These are phyloP conservation scores for Epicauta chinensis DNA, from an alignment of 1,140 invertebrate genomes.

Conservation along the genomic window DNA sequence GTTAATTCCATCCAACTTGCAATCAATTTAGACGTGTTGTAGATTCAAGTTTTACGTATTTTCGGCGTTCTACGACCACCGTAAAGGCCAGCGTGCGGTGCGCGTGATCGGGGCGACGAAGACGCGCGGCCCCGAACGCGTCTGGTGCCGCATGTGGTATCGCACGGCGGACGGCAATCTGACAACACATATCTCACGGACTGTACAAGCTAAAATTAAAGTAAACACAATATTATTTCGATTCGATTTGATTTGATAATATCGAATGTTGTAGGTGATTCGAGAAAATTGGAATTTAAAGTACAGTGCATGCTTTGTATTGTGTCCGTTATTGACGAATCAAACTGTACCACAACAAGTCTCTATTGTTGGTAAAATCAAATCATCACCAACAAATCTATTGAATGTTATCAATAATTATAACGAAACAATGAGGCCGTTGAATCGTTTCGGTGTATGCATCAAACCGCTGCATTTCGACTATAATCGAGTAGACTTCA, in stretches of 20 bases:
- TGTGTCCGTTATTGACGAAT: constrained; percentile 64
- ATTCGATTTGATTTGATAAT: too few relatives aligned
- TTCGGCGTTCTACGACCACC: constrained; percentile 78
- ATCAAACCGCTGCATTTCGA: constrained; percentile 89
- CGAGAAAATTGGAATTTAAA: constrained; percentile 92
- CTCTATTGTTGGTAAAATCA: constrained; percentile 57
- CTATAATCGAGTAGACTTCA: constrained; percentile 71
- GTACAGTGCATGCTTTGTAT: constrained; percentile 85
- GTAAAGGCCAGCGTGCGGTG: constrained; percentile 61
- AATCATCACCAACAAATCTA: constrained; percentile 56
- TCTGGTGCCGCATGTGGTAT: constrained; percentile 83
- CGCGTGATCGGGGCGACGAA: constrained; percentile 82
- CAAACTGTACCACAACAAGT: constrained; percentile 58
- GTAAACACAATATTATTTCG: constrained; percentile 48
- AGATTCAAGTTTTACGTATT: constrained; percentile 89
- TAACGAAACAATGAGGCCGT: constrained; percentile 38
- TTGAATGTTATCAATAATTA: constrained; percentile 49
- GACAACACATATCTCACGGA: constrained; percentile 52
- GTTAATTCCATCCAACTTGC: neutral
- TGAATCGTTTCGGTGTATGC: constrained; percentile 68
- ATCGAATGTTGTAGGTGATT: constrained; percentile 59
- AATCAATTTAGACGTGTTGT: constrained; percentile 18
- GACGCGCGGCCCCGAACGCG: constrained; percentile 72
- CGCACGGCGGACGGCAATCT: constrained; percentile 32
- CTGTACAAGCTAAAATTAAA: constrained; percentile 70